A percentile compares a stretch with the other conserved stretches of the same genome.
Evolutionary conservation across 2,888 invertebrate species (phyloP).

Genomic region (Ceramica pisi): DNA sequence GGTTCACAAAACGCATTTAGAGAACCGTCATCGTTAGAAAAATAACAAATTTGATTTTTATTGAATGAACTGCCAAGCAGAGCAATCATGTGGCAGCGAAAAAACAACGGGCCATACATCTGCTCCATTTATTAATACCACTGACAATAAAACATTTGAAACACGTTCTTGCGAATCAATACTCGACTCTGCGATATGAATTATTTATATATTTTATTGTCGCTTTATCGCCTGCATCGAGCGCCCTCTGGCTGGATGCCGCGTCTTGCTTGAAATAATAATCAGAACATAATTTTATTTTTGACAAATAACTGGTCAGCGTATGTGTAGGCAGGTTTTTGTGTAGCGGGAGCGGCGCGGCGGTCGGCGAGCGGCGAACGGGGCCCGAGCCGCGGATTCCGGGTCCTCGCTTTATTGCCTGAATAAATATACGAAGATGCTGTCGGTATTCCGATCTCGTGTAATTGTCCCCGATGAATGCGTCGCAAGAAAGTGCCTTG

Average conservation of each 20-base stretch:
- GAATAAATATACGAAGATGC: slow-evolving; percentile 77
- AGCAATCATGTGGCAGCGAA: slow-evolving; percentile 77
- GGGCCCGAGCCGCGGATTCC: slow-evolving; percentile 72
- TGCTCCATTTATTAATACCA: slow-evolving; percentile 88
- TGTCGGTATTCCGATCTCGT: slow-evolving; percentile 76
- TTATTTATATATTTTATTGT: slow-evolving; percentile 90
- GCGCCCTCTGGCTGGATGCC: slow-evolving; percentile 66
- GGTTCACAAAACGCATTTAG: slow-evolving; percentile 36
- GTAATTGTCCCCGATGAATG: slow-evolving; percentile 74
- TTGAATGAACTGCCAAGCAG: slow-evolving; percentile 83
- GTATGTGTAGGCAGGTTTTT: slow-evolving; percentile 79
- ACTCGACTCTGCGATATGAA: slow-evolving; percentile 84
- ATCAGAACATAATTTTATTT: slow-evolving; percentile 89
- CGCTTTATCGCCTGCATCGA: slow-evolving; percentile 87
- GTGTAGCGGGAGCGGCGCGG: slow-evolving; percentile 64
- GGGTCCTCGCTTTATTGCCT: slow-evolving; percentile 69
- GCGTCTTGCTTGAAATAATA: slow-evolving; percentile 85
- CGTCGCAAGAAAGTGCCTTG: slow-evolving; percentile 68
- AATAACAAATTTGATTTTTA: slow-evolving; percentile 84
- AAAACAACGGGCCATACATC: slow-evolving; percentile 82
- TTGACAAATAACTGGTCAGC: slow-evolving; percentile 89
- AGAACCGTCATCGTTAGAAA: slow-evolving; percentile 61
- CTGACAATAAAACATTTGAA: slow-evolving; percentile 88
- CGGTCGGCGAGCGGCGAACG: slow-evolving; percentile 63
- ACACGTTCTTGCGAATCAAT: slow-evolving; percentile 90